phyloP scores from a whole-genome alignment of 2,888 invertebrate species.

The Dermolepida albohirtum region DNA sequence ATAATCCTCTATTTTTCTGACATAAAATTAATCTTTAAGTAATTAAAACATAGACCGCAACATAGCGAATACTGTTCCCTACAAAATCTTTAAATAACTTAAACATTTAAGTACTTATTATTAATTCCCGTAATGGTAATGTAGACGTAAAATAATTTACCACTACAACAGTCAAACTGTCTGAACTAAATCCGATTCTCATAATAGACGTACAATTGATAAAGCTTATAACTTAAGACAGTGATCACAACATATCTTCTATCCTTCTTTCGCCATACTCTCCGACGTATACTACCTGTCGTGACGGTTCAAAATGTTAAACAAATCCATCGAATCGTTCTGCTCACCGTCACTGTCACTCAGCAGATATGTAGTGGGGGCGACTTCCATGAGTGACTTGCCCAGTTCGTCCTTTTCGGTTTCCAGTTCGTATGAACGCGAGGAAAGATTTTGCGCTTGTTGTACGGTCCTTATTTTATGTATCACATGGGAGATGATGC shows the following conservation, averaged over 20 bases:
- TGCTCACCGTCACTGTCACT: constrained; percentile 61
- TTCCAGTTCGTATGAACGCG: constrained; percentile 53
- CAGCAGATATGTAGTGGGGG: constrained; percentile 51
- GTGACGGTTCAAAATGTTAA: constrained; percentile 65
- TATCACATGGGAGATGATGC: constrained; percentile 86
- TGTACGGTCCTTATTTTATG: constrained; percentile 70
- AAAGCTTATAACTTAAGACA: background rate
- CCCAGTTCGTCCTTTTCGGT: constrained; percentile 55
- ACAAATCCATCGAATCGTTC: constrained; percentile 67
- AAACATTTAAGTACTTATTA: no score
- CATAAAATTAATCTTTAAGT: no score
- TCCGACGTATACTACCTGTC: constrained; percentile 56
- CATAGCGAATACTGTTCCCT: no score
- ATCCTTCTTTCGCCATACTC: background rate
- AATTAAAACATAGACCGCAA: no score
- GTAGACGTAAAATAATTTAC: no score
- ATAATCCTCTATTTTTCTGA: no score
- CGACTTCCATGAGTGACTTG: constrained; percentile 57
- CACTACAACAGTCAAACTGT: no score
- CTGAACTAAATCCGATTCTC: no score
- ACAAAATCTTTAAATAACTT: no score
- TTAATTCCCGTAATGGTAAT: no score
- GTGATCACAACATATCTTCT: constrained; percentile 2
- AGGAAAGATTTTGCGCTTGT: background rate
- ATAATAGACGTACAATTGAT: no score